A percentile compares a stretch with the other conserved stretches of the same genome.
Conservation (phyloP, 2,113 vertebrate species). For the Craseonycteris thonglongyai region DNA sequence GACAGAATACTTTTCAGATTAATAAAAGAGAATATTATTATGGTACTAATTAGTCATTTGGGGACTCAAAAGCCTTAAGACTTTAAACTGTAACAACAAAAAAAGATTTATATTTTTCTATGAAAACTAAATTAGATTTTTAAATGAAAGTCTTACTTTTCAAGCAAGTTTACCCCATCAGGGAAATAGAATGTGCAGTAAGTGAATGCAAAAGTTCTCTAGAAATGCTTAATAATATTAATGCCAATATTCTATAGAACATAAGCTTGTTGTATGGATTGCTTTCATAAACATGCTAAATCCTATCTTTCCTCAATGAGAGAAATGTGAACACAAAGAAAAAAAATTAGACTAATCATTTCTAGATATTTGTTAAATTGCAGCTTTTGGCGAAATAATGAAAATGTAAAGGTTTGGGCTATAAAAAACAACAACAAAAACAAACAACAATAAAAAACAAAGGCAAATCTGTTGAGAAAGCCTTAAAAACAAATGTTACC, state of each 20-base stretch:
- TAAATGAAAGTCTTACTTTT: not conserved
- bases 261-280: not conserved
- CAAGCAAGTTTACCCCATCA: not conserved
- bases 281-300: not conserved
- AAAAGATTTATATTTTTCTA: not conserved
- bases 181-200: not conserved
- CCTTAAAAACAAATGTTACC: not conserved
- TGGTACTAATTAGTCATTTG: conserved; percentile 17
- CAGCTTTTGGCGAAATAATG: not conserved
- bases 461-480: not conserved
- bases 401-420: not conserved
- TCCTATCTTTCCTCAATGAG: not conserved
- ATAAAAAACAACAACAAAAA: not conserved
- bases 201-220: not conserved
- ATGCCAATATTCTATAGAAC: not conserved
- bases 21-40: conserved; percentile 30
- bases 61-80: not conserved
- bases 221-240: not conserved
- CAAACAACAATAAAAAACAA: not conserved
- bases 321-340: not conserved
- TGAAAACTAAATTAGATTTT: conserved; percentile 3
- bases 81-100: not conserved
- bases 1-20: conserved; percentile 2
- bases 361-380: not conserved
- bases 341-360: not conserved